Base-by-base conservation (phyloP, 2,888 invertebrate species). In the Tigriopus californicus region DNA sequence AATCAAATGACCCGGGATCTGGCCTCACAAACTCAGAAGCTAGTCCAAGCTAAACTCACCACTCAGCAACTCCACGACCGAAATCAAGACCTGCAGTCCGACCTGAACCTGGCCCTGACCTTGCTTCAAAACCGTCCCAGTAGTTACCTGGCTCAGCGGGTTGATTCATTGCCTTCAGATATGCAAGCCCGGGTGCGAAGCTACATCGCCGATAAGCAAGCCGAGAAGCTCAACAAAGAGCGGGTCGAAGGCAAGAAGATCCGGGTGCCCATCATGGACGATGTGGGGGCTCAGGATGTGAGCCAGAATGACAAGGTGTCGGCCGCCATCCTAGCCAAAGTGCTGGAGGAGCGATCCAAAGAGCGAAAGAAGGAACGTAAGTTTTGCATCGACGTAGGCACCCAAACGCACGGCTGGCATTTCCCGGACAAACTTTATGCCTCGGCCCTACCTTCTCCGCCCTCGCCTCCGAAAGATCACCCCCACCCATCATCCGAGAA, bases 321-420 rank as follows among this genome's bases (percentile, higher is more conserved):
- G 3, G 88, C 89, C 24, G 84, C 88, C 11, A 81, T 88, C 57
- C 85, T 90, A 84, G 88, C 89, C 2, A 89, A 89, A 75, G 85
- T 89, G 62, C 75, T 91, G 40, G 86, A 90, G 71, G 88, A 89
- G 67, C 77, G 85, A 62, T 65, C 66, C 41, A 64, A 64, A 51
- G 87, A 88, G 65, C 59, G 63, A n/a, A 59, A 61, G 22, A 52
- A 58, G 41, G 49, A 49, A 8, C 40, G 25, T 1, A 59, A 59
- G 52, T 59, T 59, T n/a, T 59, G 59, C 20, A 59, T 59, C 25
- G 59, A 59, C 41, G 49, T 59, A 11, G 59, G 59, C 15, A 59
- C 59, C 11, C 59, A 59, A 24, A 52, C 52, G 1, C 52, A 59
- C 24, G 42, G 42, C 10, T 59, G 59, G 59, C 13, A 49, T 15